A percentile compares a stretch with the other conserved stretches of the same genome.
Conservation (phyloP, 1,140 invertebrate genomes). For the Drosophila lacertosa region DNA sequence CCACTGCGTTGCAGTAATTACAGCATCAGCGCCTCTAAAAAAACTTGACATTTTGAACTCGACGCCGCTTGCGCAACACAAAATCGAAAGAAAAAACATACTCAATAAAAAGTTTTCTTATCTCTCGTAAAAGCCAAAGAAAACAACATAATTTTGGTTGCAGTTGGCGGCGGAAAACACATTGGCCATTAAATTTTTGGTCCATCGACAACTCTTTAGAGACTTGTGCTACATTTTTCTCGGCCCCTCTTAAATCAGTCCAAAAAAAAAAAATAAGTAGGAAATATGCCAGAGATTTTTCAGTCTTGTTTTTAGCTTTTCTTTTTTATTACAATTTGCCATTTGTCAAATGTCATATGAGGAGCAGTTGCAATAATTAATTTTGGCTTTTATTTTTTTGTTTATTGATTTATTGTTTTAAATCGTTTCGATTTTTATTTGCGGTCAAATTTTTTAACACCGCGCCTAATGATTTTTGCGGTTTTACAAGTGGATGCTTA, state of each 20-base stretch:
- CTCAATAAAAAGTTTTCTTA: constrained; percentile 70
- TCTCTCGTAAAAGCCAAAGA: constrained; percentile 67
- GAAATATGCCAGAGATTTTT: constrained; percentile 28
- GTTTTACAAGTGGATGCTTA: constrained; percentile 35
- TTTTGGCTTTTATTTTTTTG: constrained; percentile 44
- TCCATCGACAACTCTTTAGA: constrained; percentile 52
- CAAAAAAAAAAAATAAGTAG: constrained; percentile 28
- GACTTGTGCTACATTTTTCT: constrained; percentile 59
- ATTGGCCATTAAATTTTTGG: constrained; percentile 41
- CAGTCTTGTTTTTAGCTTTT: constrained; percentile 21
- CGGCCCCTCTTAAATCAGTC: too few relatives aligned
- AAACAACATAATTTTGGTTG: constrained; percentile 60
- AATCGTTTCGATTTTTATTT: constrained; percentile 49
- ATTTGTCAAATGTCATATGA: constrained; percentile 73
- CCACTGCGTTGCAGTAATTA: constrained; percentile 48
- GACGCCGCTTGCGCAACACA: constrained; percentile 41
- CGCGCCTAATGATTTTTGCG: constrained; percentile 47
- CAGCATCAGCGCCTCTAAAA: constrained; percentile 42
- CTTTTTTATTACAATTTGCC: constrained; percentile 67
- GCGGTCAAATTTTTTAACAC: constrained; percentile 59
- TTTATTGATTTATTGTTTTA: constrained; percentile 62
- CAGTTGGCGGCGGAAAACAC: constrained; percentile 51
- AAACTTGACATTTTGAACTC: constrained; percentile 75
- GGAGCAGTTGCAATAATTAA: constrained; percentile 47
- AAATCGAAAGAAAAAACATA: constrained; percentile 12